Evolutionary conservation across 2,113 vertebrate genomes (phyloP), one percentile per base, ranked within the genome.

Genomic region (Etia nguti): DNA sequence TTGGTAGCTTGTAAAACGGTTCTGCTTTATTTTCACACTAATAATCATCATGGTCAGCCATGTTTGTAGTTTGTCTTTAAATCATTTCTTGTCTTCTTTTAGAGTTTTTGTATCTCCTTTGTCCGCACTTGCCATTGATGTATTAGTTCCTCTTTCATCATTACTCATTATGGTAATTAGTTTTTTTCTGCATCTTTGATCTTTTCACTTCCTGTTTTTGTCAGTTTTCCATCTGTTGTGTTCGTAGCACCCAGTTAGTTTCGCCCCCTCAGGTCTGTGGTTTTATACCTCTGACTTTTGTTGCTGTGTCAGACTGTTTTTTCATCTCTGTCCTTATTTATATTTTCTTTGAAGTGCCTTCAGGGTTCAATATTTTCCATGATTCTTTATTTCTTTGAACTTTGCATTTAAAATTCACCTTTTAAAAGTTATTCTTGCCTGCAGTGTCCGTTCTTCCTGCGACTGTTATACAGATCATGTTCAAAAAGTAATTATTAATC

Each of bases 401-500:
- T 31, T 60, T 60, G 5, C 26, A 31, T 34, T 60, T 31, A 34
- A 34, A 60, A 34, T 29, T 60, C 29, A 34, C 16, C 5, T 60
- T 18, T 60, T 0, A 60, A 60, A 1, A 6, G 0, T 0, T 0
- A 31, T 31, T 59, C 0, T 0, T 18, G 26, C 26, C 57, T 31
- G 3, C 10, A 0, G 57, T 60, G 57, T 60, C 57, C 15, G 31
- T 60, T 60, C 16, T 20, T 20, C 29, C 59, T 1, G 8, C 0
- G 0, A 60, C 29, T 34, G 0, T 60, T 6, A 34, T 6, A 60
- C 0, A 60, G 57, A 31, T 60, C 1, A 5, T 60, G 29, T 20
- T 34, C 10, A 0, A 5, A 20, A 60, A 60, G 57, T 31, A 18
- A 60, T 31, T 60, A 60, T 31, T 60, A 4, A 59, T 59, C 13